Evolutionary conservation across 30 jellyfish, hydroid and myxozoan species (phyloP), one percentile per base, ranked within the genome.

Genomic region (Aurelia coerulea): DNA sequence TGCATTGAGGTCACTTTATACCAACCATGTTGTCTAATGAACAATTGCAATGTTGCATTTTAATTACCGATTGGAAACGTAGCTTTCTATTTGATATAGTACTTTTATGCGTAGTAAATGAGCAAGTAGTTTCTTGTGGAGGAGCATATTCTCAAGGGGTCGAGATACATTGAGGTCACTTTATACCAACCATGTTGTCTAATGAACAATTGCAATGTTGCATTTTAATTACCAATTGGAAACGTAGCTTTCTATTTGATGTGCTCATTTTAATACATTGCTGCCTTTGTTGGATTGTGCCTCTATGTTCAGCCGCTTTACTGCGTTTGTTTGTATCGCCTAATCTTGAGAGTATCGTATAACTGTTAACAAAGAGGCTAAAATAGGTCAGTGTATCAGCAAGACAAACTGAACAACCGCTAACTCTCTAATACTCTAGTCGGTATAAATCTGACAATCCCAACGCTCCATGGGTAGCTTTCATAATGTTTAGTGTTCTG

Each of bases 301-400:
- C 35, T 23, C 78, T 34, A 42, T 53, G 41, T 32, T 41, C 42
- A 52, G 56, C 67, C 87, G 74, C 87, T 60, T 64, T 39, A 62
- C 51, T 62, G 17, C 80, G 37, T 65, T 41, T 79, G 80, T 63
- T 66, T 54, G 67, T 65, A 66, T 23, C 73, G 51, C 54, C 8
- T 65, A 65, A 79, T 63, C 62, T 53, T 54, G 52, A 34, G 37
- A 41, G 80, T 79, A 79, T 79, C 89, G 63, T 79, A 79, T 65
- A 63, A 79, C 79, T 16, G 78, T 63, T 35, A 29, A 35, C 88
- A 60, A 78, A 60, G 79, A 79, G 63, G 73, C 89, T 67, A 79
- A 65, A 64, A 79, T 65, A 49, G 89, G 80, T 65, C 81, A 73
- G 65, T 73, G 82, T 84, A 84, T 84, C 84, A 74, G 66, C 78